Percentiles rank a stretch among this genome's conserved stretches.
Conservation (phyloP, 2,888 invertebrate species). For the Eilema sororculum region DNA sequence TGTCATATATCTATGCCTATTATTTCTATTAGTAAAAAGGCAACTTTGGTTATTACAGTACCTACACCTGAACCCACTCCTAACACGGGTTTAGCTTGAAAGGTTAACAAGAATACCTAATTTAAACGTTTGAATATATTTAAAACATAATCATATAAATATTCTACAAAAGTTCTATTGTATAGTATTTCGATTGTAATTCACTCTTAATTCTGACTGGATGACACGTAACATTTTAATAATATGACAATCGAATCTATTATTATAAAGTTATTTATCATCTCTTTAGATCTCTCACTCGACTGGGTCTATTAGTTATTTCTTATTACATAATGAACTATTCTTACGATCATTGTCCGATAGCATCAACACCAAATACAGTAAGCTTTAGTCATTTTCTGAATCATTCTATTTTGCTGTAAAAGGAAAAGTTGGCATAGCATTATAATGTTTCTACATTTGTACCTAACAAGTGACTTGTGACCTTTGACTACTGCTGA, state of each 20-base stretch:
- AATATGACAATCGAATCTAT: neutral
- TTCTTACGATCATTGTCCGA: neutral
- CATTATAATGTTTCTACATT: neutral
- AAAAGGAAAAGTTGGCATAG: slow-evolving; percentile 6
- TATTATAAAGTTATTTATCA: neutral
- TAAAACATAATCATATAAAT: neutral
- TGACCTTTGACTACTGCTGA: neutral
- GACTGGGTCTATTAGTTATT: neutral
- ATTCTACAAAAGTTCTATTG: neutral
- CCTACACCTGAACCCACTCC: too few relatives aligned
- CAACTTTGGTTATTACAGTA: too few relatives aligned
- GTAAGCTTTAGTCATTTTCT: neutral
- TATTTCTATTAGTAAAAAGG: too few relatives aligned
- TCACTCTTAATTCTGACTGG: neutral
- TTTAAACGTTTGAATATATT: too few relatives aligned
- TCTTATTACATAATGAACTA: neutral
- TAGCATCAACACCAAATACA: slow-evolving; percentile 4
- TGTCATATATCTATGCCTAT: neutral
- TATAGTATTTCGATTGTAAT: neutral
- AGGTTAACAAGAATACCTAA: too few relatives aligned
- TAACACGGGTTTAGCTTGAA: too few relatives aligned
- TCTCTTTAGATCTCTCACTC: neutral
- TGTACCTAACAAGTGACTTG: neutral
- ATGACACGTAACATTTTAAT: slow-evolving; percentile 1
- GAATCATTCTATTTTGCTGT: neutral